phyloP scores from a whole-genome alignment of 2,113 vertebrate species.

The Lophochroa leadbeateri region DNA sequence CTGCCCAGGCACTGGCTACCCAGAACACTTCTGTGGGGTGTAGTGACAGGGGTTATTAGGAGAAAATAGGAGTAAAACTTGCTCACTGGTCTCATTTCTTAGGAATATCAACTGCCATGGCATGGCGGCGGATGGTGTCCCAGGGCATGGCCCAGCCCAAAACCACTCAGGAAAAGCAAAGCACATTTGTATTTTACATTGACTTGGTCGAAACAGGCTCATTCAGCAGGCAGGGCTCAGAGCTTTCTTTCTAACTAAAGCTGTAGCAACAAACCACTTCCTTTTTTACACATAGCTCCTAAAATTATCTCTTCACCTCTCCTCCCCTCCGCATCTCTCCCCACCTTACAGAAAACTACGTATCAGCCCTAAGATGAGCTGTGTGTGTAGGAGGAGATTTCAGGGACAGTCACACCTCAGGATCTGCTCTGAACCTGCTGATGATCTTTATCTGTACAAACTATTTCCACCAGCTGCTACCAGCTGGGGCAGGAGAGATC shows the following conservation, averaged over 20 bases:
- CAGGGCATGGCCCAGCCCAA: not conserved
- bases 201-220: not conserved
- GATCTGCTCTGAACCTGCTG: conserved; percentile 18
- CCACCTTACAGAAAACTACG: not conserved
- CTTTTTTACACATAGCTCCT: conserved; percentile 39
- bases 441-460: conserved; percentile 42
- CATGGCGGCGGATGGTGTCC: rapidly evolving
- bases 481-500: not conserved
- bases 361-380: not conserved
- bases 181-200: not conserved
- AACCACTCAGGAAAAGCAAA: not conserved
- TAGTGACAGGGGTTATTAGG: not conserved
- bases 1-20: not conserved
- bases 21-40: not conserved
- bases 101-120: not conserved
- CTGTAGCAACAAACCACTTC: conserved; percentile 65
- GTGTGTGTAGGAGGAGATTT: not conserved
- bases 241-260: conserved; percentile 40
- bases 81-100: not conserved
- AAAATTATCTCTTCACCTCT: conserved; percentile 54
- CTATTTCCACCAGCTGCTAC: conserved; percentile 19
- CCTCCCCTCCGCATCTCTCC: not conserved
- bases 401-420: conserved; percentile 2
- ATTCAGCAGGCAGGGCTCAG: not conserved
- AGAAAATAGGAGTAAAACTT: not conserved